Conservation (phyloP, 2,113 vertebrate species). For the Phyllopteryx taeniolatus region DNA sequence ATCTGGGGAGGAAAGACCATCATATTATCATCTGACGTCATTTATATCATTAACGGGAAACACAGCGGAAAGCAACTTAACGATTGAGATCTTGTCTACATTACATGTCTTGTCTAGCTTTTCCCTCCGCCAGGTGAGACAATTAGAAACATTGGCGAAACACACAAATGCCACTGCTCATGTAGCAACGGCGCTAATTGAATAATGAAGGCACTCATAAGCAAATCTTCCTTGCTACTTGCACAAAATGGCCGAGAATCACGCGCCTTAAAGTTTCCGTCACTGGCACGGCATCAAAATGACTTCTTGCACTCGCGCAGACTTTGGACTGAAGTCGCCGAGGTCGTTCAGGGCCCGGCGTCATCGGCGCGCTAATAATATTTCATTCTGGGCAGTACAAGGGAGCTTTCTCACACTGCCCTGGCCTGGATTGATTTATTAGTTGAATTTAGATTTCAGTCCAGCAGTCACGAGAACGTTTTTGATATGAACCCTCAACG, state of each 20-base stretch:
- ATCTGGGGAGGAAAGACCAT: constrained; percentile 71
- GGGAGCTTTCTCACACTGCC: constrained; percentile 10
- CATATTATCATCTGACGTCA: background rate
- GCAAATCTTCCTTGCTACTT: constrained; percentile 5
- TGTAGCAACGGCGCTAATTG: background rate
- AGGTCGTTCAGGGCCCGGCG: constrained; percentile 10
- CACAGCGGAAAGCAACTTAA: too few species aligned
- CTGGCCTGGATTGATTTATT: constrained; percentile 2
- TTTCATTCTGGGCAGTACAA: constrained; percentile 34
- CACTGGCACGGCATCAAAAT: constrained; percentile 9
- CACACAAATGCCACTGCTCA: background rate
- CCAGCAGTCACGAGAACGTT: background rate
- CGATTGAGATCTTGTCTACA: too few species aligned
- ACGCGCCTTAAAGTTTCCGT: background rate
- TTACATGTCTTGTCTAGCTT: too few species aligned
- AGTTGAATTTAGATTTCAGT: background rate
- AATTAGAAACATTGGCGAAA: background rate
- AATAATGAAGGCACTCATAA: background rate
- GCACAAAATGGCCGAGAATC: constrained; percentile 6
- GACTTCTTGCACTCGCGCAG: constrained; percentile 13
- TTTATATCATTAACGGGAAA: too few species aligned
- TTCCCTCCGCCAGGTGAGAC: too few species aligned
- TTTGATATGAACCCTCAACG: background rate
- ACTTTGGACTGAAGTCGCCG: constrained; percentile 4
- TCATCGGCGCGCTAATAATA: constrained; percentile 9